phyloP scores from a whole-genome alignment of 2,113 vertebrate species.

The Lasiurus borealis region DNA sequence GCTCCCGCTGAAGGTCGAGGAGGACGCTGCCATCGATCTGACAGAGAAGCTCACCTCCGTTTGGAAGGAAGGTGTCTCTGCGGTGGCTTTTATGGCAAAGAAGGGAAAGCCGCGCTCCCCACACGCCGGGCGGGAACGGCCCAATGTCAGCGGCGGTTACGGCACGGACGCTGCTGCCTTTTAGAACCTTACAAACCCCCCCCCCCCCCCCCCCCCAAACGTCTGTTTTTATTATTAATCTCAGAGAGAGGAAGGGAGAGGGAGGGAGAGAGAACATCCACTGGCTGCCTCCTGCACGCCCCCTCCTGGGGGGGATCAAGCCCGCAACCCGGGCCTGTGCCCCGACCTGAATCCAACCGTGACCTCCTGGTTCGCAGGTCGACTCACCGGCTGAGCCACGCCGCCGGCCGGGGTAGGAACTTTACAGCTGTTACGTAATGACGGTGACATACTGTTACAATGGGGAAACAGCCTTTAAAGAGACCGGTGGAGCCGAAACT shows the following conservation, averaged over 20 bases:
- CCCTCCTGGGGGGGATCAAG: too few species aligned
- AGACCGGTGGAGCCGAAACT: too few species aligned
- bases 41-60: not conserved
- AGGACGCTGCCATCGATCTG: slow-evolving; percentile 10
- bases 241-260: too few species aligned
- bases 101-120: not conserved
- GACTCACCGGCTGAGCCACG: too few species aligned
- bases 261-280: too few species aligned
- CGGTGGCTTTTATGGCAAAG: not conserved
- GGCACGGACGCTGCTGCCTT: not conserved
- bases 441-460: not conserved
- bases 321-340: too few species aligned
- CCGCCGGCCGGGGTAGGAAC: too few species aligned
- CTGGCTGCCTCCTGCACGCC: too few species aligned
- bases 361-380: too few species aligned
- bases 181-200: not conserved
- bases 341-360: too few species aligned
- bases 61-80: not conserved
- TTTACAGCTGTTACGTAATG: not conserved
- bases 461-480: not conserved
- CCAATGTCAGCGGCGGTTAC: not conserved
- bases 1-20: not conserved
- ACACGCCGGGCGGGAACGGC: not conserved
- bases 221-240: too few species aligned
- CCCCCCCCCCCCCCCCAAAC: too few species aligned